Conservation (phyloP, 2,888 invertebrate genomes). For the Chrysotoxum bicinctum region DNA sequence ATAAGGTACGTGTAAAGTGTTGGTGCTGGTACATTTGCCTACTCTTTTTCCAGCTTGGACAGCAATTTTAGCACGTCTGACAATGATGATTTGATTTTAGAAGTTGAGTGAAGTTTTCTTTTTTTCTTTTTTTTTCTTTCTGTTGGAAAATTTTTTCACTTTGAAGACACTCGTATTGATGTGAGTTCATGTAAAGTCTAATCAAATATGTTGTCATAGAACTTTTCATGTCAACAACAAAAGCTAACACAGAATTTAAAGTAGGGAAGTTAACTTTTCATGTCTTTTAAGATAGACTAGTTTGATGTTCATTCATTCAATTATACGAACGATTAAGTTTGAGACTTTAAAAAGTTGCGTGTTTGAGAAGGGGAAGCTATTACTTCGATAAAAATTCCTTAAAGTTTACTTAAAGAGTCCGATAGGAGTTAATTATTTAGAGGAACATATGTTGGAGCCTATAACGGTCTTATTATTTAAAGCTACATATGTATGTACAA, state of each 20-base stretch:
- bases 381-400: not conserved
- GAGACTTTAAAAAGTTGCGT: not conserved
- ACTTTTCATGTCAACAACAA: not conserved
- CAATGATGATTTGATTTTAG: slow-evolving; percentile 52
- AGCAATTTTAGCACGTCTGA: slow-evolving; percentile 37
- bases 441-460: too few relatives aligned
- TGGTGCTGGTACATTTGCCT: not conserved
- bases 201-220: not conserved
- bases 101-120: slow-evolving; percentile 8
- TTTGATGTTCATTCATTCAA: too few relatives aligned
- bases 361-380: not conserved
- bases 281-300: too few relatives aligned
- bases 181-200: not conserved
- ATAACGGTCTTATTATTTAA: too few relatives aligned
- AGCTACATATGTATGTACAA: too few relatives aligned
- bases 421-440: too few relatives aligned
- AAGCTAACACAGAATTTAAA: not conserved
- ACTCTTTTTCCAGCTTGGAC: slow-evolving; percentile 4
- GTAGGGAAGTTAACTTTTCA: not conserved
- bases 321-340: too few relatives aligned
- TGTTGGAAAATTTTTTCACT: not conserved
- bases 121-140: not conserved
- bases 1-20: not conserved
- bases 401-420: too few relatives aligned
- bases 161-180: not conserved